Conservation (phyloP, 2,888 invertebrate genomes). For the Cheilosia soror region DNA sequence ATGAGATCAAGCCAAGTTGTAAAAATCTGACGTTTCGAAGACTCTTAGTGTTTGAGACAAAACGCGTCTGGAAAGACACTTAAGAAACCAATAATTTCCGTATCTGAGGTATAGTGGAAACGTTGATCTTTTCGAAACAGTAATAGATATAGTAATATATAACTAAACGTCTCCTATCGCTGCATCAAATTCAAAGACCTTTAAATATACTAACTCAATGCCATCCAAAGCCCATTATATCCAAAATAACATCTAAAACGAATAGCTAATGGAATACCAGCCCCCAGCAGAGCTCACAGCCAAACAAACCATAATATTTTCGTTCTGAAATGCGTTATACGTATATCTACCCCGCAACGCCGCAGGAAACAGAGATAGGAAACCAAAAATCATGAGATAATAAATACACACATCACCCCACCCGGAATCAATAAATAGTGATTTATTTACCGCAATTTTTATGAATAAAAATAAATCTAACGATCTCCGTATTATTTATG, state of each 20-base stretch:
- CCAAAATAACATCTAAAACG: background rate
- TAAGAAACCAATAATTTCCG: too few relatives aligned
- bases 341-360: conserved; percentile 24
- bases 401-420: conserved; percentile 24
- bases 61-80: too few relatives aligned
- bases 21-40: too few relatives aligned
- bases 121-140: too few relatives aligned
- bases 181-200: too few relatives aligned
- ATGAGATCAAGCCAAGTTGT: too few relatives aligned
- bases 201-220: background rate
- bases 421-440: conserved; percentile 65
- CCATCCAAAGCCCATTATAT: too few relatives aligned
- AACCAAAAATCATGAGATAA: conserved; percentile 1
- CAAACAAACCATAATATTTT: conserved; percentile 26
- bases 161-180: too few relatives aligned
- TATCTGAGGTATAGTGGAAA: too few relatives aligned
- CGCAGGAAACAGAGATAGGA: conserved; percentile 18
- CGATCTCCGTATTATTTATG: conserved; percentile 65
- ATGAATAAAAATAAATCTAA: conserved; percentile 70
- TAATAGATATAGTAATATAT: too few relatives aligned
- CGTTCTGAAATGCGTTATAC: conserved; percentile 9
- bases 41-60: too few relatives aligned
- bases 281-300: background rate
- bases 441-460: conserved; percentile 61
- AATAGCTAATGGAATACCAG: conserved; percentile 7